Conservation (phyloP, 2,113 vertebrate genomes). For the Pachycephala philippinensis region DNA sequence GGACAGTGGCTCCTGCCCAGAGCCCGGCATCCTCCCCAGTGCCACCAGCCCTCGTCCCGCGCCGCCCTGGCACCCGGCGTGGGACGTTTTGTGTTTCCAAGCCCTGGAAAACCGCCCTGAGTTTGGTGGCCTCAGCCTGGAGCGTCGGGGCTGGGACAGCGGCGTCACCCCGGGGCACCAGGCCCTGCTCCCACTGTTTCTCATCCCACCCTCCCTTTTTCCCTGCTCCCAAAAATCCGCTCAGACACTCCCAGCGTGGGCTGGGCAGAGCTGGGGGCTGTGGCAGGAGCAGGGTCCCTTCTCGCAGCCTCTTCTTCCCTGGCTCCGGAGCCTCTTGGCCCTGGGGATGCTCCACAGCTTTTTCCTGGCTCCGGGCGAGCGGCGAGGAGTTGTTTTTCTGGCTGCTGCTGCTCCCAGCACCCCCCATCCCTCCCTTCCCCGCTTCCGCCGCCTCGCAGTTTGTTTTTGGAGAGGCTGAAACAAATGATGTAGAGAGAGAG, state of each 20-base stretch:
- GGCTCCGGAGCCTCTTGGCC: background rate
- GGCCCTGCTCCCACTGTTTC: fast-evolving
- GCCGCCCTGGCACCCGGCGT: fast-evolving
- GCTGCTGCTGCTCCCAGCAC: background rate
- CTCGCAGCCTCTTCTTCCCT: background rate
- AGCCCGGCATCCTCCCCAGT: background rate
- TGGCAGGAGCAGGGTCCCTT: background rate
- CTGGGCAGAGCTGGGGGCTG: background rate
- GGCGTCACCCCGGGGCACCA: fast-evolving
- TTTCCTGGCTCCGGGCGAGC: background rate
- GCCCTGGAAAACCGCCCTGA: background rate
- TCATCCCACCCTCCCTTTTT: background rate
- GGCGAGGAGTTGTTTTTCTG: slow-evolving; percentile 23
- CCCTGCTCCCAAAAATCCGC: background rate
- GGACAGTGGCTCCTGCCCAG: background rate
- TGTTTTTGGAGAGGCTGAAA: background rate
- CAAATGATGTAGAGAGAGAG: background rate
- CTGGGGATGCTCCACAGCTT: background rate
- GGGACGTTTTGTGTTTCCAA: background rate
- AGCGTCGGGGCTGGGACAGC: fast-evolving
- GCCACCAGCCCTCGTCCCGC: fast-evolving
- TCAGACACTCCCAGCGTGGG: fast-evolving
- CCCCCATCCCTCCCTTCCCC: background rate
- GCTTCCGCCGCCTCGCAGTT: background rate
- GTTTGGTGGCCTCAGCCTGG: background rate